Base-by-base conservation (phyloP, 2,113 vertebrate species). In the Tursiops truncatus region DNA sequence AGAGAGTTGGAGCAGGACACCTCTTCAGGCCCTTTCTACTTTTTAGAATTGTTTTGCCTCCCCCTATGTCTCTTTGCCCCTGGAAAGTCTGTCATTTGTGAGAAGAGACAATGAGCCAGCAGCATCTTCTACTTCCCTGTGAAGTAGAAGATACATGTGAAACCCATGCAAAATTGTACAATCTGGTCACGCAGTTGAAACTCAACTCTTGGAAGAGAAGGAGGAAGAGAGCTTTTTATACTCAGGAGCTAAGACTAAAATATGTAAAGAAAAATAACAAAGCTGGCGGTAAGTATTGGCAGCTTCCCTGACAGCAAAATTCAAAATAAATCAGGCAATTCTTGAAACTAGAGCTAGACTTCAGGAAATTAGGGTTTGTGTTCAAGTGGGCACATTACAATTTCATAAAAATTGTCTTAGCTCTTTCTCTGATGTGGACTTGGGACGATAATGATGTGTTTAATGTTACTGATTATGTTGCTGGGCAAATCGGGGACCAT, bases 191-290 rank as follows among this genome's bases (percentile, higher is more conserved):
- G 20, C 41, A 93, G 38, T 63, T 89, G 95, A 94, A 91, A 95
- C 67, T 88, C 93, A 89, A 85, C 81, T 96, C 80, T 58, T 91
- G 44, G 91, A 92, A 89, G 15, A 73, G 23, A 96, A 91, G 60
- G 74, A 60, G 28, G 21, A 20, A 89, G 77, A 67, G 56, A 73
- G 77, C 67, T 93, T 90, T 97, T 97, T 89, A 97, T 89, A 96
- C 89, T 95, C 82, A 63, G 94, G 91, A 91, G 82, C 81, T 94
- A 90, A 94, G 95, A 89, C 93, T 93, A 83, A 98, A 98, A 95
- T 89, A 97, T 74, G 73, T 86, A 98, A 97, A 98, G 95, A 95
- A 96, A 97, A 97, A 96, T 86, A 98, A 96, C 94, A 96, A 98
- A 3, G 5, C 77, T 79, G 47, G 71, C 67, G 86, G 77, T 93